Evolutionary conservation across 2,888 invertebrate genomes (phyloP), one percentile per base, ranked within the genome.

Genomic region (Drosophila imparisetae): DNA sequence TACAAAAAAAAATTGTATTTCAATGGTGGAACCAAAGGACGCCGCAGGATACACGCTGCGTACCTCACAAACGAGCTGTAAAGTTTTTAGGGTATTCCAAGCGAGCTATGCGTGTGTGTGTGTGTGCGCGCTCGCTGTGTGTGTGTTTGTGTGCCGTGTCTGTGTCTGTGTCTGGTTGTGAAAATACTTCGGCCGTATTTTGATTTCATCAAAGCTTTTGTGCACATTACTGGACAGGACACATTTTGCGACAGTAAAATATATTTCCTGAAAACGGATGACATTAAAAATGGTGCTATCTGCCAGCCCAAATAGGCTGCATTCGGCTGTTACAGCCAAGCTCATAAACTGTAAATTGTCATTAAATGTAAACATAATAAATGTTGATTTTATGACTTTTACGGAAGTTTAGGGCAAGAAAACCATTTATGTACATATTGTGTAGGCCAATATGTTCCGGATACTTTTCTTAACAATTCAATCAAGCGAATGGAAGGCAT

Each of bases 31-130:
- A 74, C 73, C 87, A 79, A 71, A 83, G 78, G 75, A 69, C 52
- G 89, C 90, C 90, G 66, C 81, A 77, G 89, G 89, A 71, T 72
- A 72, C 80, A 62, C 58, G 83, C 72, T 80, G 88, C 89, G 80
- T 86, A 89, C 89, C 87, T 85, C 85, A 80, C 89, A 89, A 89
- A 85, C 85, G 89, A 89, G 85, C 89, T 89, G 89, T 87, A 86
- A 86, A 86, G 71, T 86, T 89, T 86, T 68, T 58, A 67, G 66
- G 52, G 65, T 49, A 60, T 63, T 59, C 60, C 61, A 55, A 54
- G 34, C 32, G 29, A 10, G 45, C 48, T 4, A 32, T 58, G 34
- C 36, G 21, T 15, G 42, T 42, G 3, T 45, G 6, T 52, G 27
- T 29, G 58, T 49, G 18, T 61, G 36, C 55, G 54, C 57, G 38